Conservation (phyloP, 2,797 vertebrate species). For the Emys orbicularis region DNA sequence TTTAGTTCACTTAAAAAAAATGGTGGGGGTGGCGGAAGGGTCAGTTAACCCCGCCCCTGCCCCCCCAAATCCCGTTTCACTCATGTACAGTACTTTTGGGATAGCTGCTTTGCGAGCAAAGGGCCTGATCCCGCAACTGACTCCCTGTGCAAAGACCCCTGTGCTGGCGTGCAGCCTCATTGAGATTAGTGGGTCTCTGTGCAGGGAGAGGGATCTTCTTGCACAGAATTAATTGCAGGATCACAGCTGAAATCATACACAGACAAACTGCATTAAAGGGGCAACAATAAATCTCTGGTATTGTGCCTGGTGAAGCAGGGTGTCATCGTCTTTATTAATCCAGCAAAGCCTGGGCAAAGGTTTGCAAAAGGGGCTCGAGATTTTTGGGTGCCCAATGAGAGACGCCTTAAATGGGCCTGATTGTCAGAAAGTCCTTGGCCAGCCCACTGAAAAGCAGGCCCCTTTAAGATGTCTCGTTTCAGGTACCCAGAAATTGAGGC, state of each 20-base stretch:
- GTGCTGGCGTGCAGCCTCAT: rapidly evolving
- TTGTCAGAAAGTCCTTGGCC: neutral
- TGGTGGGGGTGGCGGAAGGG: neutral
- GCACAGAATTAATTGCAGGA: rapidly evolving
- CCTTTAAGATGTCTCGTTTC: neutral
- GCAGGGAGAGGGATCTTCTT: neutral
- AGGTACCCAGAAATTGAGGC: neutral
- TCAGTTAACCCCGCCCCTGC: neutral
- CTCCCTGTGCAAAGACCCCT: rapidly evolving
- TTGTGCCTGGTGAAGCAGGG: neutral
- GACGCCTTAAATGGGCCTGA: neutral
- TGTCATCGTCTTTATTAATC: neutral
- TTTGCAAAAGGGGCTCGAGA: rapidly evolving
- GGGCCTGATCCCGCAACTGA: neutral
- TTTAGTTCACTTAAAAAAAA: neutral
- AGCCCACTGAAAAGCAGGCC: rapidly evolving
- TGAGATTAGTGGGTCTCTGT: neutral
- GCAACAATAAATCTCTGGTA: rapidly evolving
- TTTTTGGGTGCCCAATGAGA: too few relatives aligned
- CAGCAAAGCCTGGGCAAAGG: neutral
- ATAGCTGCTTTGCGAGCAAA: neutral
- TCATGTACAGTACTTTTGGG: neutral
- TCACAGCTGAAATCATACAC: rapidly evolving
- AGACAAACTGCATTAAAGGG: neutral
- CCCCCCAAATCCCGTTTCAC: neutral